Base-by-base conservation (phyloP, 2,797 vertebrate genomes). In the Spinus olivaceus region DNA sequence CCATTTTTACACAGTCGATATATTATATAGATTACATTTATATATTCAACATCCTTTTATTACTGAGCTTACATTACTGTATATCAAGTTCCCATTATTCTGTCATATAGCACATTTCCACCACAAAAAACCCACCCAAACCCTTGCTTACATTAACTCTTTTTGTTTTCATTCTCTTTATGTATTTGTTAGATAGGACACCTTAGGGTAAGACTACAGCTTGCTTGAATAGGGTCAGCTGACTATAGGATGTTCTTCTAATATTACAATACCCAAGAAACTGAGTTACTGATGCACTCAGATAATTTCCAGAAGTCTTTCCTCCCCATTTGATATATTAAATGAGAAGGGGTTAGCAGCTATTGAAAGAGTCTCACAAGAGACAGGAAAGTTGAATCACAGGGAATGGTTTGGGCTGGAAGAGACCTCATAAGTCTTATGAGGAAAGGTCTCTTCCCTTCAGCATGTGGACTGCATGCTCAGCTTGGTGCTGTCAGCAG, bases 81-180 rank as follows among this genome's bases (percentile, higher is more conserved):
- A 83, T 86, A 94, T 79, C 95, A 92, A 79, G 94, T 94, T 49
- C 44, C 33, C 49, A 84, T 94, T 82, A 86, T 76, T 93, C 74
- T 94, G 9, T 83, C 86, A 72, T 66, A 82, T 30, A 73, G 44
- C n/a, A 86, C 39, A 84, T 76, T 50, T 89, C 30, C 59, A 74
- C 49, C 66, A 77, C 39, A 84, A 81, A 54, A 74, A 7, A 3
- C 6, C 47, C 27, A 53, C 18, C 30, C 19, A 64, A 76, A 17
- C 19, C 9, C 49, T 14, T 83, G 51, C 82, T 79, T 86, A 46
- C 7, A 51, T 59, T 63, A 84, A 49, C 6, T 66, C 18, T 83
- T 49, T 60, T 46, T 90, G 24, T 93, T 84, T 91, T 83, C 33
- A 76, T 60, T 39, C 37, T 27, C 88, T 59, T 81, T 46, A 64